Percentiles rank a stretch among this genome's conserved stretches.
Conservation (phyloP, 1,140 invertebrate species). For the Cydia strobilella region DNA sequence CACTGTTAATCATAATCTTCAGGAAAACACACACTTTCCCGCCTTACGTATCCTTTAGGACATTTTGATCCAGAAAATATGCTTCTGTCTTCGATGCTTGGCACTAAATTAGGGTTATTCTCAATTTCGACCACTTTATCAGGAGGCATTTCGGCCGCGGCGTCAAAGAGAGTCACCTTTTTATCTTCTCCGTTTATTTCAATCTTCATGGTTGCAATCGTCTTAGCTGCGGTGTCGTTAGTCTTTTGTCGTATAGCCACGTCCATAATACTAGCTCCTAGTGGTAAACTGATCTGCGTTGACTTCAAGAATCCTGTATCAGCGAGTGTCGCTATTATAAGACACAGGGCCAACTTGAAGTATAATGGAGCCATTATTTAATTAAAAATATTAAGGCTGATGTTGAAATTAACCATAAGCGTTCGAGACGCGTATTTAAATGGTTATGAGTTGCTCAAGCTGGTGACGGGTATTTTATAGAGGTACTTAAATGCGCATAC, state of each 20-base stretch:
- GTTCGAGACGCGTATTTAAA: slow-evolving; percentile 25
- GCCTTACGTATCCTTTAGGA: slow-evolving; percentile 25
- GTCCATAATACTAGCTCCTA: background rate
- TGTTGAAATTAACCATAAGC: slow-evolving; percentile 26
- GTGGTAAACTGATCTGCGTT: slow-evolving; percentile 6
- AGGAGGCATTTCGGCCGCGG: slow-evolving; percentile 11
- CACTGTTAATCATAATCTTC: slow-evolving; percentile 31
- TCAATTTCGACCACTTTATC: background rate
- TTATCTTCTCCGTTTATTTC: slow-evolving; percentile 9
- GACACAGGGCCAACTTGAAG: background rate
- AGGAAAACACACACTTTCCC: slow-evolving; percentile 37
- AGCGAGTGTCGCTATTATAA: background rate
- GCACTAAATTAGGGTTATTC: slow-evolving; percentile 1
- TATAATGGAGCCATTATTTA: background rate
- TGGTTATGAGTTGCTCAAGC: slow-evolving; percentile 19
- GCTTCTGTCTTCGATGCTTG: background rate
- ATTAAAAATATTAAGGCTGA: slow-evolving; percentile 10
- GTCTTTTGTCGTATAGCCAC: slow-evolving; percentile 12
- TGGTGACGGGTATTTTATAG: slow-evolving; percentile 1
- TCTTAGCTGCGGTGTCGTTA: background rate
- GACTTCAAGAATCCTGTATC: slow-evolving; percentile 4
- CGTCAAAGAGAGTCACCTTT: slow-evolving; percentile 15
- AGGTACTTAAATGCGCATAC: background rate
- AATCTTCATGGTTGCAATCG: slow-evolving; percentile 3
- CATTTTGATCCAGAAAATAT: slow-evolving; percentile 17